Conservation (phyloP, 2,888 invertebrate species). For the Plagiodera versicolora region DNA sequence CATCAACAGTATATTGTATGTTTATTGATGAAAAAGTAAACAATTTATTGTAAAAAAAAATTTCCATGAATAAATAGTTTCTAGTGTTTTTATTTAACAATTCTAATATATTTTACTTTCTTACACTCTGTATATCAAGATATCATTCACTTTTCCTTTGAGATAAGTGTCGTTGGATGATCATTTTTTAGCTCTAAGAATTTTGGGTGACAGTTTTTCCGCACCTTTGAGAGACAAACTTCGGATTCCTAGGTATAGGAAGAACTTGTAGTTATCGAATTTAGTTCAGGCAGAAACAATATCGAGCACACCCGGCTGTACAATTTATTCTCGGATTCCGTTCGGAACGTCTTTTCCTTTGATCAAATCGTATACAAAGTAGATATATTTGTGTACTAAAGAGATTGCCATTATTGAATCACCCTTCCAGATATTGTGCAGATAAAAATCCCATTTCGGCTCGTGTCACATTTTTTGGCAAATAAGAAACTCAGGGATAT, state of each 20-base stretch:
- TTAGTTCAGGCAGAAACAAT: slow-evolving; percentile 46
- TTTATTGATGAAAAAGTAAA: too few species aligned
- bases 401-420: slow-evolving; percentile 47
- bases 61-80: too few species aligned
- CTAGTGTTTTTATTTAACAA: too few species aligned
- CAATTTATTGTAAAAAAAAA: too few species aligned
- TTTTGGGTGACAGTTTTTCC: too few species aligned
- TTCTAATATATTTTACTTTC: too few species aligned
- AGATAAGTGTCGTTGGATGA: too few species aligned
- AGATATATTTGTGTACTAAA: slow-evolving; percentile 48
- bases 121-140: too few species aligned
- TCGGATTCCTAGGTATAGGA: not conserved
- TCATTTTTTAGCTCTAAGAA: too few species aligned
- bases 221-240: too few species aligned
- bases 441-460: slow-evolving; percentile 49
- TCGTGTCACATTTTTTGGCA: not conserved
- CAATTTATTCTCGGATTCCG: slow-evolving; percentile 48
- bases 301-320: slow-evolving; percentile 45
- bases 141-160: too few species aligned
- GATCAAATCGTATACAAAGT: slow-evolving; percentile 44
- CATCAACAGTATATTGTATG: too few species aligned
- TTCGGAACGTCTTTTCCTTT: slow-evolving; percentile 42
- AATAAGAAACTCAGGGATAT: not conserved
- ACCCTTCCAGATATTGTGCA: slow-evolving; percentile 36
- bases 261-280: not conserved